Percentiles rank a stretch among this genome's conserved stretches.
These are phyloP conservation scores for Embidobia sp. DNA, from an alignment of 2,888 invertebrate genomes.

Conservation along the genomic window DNA sequence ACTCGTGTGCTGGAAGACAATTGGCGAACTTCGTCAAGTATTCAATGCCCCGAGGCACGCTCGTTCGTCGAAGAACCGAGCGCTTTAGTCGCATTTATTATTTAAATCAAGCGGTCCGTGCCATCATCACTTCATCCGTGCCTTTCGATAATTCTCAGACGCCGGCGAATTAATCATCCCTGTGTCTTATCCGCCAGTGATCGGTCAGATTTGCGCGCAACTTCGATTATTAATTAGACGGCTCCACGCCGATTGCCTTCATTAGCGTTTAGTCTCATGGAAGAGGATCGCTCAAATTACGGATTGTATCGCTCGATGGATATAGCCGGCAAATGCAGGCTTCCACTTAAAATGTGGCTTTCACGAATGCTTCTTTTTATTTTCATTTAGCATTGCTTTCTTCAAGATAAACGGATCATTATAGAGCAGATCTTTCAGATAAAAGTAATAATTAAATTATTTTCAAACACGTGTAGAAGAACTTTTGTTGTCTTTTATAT, in stretches of 20 bases:
- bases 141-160: constrained; percentile 13
- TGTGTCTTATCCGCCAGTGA: constrained; percentile 20
- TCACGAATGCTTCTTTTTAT: no score
- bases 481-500: no score
- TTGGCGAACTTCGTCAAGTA: constrained; percentile 52
- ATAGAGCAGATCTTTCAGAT: no score
- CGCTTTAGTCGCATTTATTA: constrained; percentile 42
- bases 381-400: no score
- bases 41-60: constrained; percentile 41
- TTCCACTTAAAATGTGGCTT: no score
- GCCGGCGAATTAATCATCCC: constrained; percentile 29
- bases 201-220: constrained; percentile 13
- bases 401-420: no score
- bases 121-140: constrained; percentile 26
- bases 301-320: constrained; percentile 9
- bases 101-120: constrained; percentile 11
- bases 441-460: no score
- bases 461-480: no score
- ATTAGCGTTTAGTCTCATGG: constrained; percentile 22
- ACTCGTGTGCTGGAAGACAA: constrained; percentile 48
- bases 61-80: constrained; percentile 31
- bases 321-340: no score
- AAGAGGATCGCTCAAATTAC: constrained; percentile 20
- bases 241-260: constrained; percentile 12
- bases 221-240: constrained; percentile 39